Evolutionary conservation across 2,888 invertebrate species (phyloP).

Genomic region (Cataglyphis cursor): DNA sequence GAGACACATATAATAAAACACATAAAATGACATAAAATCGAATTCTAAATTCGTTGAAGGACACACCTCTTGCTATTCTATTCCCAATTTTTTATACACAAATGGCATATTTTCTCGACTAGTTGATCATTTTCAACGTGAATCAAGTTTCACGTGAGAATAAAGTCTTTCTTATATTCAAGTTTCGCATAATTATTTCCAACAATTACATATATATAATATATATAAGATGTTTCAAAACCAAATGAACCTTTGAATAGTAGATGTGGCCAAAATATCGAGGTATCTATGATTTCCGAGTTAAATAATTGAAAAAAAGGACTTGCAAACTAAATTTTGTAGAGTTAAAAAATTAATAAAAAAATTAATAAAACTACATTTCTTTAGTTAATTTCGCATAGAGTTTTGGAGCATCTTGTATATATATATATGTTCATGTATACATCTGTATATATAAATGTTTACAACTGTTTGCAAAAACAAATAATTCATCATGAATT

Average conservation of each 20-base stretch:
- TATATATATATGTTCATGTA: neutral
- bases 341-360: neutral
- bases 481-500: constrained; percentile 28
- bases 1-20: neutral
- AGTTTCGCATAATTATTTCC: constrained; percentile 38
- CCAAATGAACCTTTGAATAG: neutral
- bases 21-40: neutral
- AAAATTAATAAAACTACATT: neutral
- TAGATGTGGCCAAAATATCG: neutral
- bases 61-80: constrained; percentile 4
- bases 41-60: constrained; percentile 4
- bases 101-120: constrained; percentile 7
- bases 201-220: constrained; percentile 45
- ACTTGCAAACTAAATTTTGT: neutral
- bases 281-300: neutral
- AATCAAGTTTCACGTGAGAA: constrained; percentile 43
- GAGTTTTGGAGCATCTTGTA: neutral
- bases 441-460: constrained; percentile 21
- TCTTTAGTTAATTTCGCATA: neutral
- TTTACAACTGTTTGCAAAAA: constrained; percentile 44
- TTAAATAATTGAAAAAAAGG: neutral
- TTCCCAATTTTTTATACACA: constrained; percentile 40
- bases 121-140: constrained; percentile 40
- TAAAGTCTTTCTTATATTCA: constrained; percentile 33
- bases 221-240: neutral